Percentiles rank a stretch among this genome's conserved stretches.
These are phyloP conservation scores for Origma solitaria DNA, from an alignment of 2,113 vertebrate genomes.

Conservation along the genomic window DNA sequence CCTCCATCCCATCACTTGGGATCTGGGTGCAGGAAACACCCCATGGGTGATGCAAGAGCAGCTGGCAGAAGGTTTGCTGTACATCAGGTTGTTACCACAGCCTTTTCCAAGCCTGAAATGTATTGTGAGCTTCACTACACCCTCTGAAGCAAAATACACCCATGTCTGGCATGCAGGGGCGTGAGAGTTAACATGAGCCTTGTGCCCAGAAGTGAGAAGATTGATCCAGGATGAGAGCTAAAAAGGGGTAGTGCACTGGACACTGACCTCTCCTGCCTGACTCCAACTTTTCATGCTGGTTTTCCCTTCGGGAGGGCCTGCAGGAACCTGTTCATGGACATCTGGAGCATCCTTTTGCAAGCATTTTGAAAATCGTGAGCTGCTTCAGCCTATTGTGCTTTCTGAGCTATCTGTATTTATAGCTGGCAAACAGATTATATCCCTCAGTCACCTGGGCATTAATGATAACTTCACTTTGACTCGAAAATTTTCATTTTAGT, in stretches of 20 bases:
- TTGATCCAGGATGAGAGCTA: neutral
- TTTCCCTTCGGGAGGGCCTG: neutral
- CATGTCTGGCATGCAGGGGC: neutral
- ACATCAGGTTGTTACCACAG: neutral
- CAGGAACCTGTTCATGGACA: neutral
- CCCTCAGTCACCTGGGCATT: neutral
- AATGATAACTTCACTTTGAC: neutral
- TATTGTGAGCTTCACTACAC: neutral
- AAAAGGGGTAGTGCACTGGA: neutral
- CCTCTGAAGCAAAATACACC: neutral
- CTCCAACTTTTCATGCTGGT: neutral
- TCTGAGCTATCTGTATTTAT: neutral
- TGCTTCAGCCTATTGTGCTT: neutral
- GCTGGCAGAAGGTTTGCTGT: neutral
- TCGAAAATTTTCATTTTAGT: neutral
- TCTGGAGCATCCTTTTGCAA: neutral
- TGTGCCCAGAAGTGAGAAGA: neutral
- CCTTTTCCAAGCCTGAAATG: neutral
- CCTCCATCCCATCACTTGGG: neutral
- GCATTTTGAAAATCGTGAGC: neutral
- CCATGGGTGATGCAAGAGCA: fast-evolving
- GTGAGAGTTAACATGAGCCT: neutral
- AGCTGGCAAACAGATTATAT: neutral
- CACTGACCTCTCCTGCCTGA: neutral
- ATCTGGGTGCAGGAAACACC: neutral